A percentile compares a stretch with the other conserved stretches of the same genome.
These are phyloP conservation scores for Halictus quadricinctus DNA, from an alignment of 2,888 invertebrate species.

Conservation along the genomic window DNA sequence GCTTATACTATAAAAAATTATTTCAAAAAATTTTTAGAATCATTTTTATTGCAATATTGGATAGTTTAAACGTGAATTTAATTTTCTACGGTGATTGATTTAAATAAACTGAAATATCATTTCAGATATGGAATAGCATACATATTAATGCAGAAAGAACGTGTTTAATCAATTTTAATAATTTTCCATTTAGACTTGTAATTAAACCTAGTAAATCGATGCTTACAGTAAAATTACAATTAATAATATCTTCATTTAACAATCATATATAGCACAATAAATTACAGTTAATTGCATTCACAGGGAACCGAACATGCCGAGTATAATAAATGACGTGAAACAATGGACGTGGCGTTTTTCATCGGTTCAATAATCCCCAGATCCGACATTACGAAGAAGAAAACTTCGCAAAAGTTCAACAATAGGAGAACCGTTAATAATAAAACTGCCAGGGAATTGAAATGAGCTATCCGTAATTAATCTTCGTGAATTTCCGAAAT, in stretches of 20 bases:
- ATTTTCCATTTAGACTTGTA: neutral
- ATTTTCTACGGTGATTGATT: neutral
- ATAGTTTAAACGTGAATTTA: neutral
- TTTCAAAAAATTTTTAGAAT: too few relatives aligned
- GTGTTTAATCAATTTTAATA: neutral
- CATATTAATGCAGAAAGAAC: neutral
- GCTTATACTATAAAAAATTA: too few relatives aligned
- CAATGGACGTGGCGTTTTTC: neutral
- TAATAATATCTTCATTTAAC: neutral
- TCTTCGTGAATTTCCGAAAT: neutral
- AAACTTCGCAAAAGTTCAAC: constrained; percentile 12
- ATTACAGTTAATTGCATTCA: neutral
- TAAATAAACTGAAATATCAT: neutral
- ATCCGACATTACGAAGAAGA: constrained; percentile 9
- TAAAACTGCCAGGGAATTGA: neutral
- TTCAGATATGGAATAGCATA: neutral
- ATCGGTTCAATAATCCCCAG: neutral
- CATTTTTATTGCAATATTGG: too few relatives aligned
- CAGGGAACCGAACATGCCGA: neutral
- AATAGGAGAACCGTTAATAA: constrained; percentile 6
- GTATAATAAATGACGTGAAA: neutral
- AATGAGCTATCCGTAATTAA: neutral
- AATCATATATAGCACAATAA: neutral
- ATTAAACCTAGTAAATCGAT: neutral
- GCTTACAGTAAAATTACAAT: neutral